Base-by-base conservation (phyloP, 2,113 vertebrate species). In the Rhegmatorhina hoffmannsi region DNA sequence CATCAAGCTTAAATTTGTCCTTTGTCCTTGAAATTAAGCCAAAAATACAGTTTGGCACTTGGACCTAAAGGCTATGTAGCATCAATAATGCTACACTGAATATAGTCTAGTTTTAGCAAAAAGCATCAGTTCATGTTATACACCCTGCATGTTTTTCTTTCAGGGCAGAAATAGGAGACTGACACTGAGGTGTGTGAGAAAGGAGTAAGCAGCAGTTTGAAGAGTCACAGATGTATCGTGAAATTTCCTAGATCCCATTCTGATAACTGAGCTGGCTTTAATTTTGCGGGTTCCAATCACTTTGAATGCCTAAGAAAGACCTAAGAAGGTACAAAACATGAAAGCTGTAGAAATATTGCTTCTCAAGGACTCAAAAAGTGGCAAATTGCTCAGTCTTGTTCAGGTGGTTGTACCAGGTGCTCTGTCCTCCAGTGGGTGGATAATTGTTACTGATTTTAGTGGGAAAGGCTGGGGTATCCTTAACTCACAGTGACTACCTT, bases 1-100 rank as follows among this genome's bases (percentile, higher is more conserved):
- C n/a, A 62, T n/a, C 11, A 74, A 91, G 50, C 31, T 91, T 63
- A 74, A 55, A 21, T 86, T 84, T 92, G 52, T 73, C 31, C 44
- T 87, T 94, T 73, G 52, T 87, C 82, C 73, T 90, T 90, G 85
- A 93, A 92, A 81, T 59, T 56, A 86, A 86, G 36, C 75, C 72
- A 86, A 78, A 96, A 81, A 63, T 63, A 20, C 12, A 13, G 46
- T 86, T 94, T 92, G 83, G 44, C 60, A 47, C 60, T 77, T 68
- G 56, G 28, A 81, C 56, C 29, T n/a, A 68, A 83, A 91, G 63
- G 60, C 72, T 63, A 18, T 43, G 21, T 73, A 63, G 29, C 72
- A 66, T 89, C 84, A 94, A 24, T 79, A 77, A 70, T 74, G 55
- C 85, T 93, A 80, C 67, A 63, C 64, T 72, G 73, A 88, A 53